Conservation (phyloP, 2,797 vertebrate species). For the Falco columbarius region DNA sequence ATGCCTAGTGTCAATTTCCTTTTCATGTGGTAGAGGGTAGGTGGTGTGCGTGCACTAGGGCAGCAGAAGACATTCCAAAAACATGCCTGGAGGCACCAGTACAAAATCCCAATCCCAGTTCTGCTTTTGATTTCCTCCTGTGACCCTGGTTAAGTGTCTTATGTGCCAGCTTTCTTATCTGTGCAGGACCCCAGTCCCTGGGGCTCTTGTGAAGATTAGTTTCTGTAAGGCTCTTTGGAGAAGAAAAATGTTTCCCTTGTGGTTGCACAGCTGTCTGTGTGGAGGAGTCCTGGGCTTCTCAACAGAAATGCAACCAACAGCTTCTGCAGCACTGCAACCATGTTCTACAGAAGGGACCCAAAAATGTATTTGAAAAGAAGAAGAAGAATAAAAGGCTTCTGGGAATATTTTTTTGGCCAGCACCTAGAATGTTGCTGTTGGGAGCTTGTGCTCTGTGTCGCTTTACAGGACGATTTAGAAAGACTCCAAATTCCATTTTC, state of each 20-base stretch:
- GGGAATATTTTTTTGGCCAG: not conserved
- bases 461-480: not conserved
- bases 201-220: not conserved
- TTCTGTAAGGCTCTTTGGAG: constrained; percentile 5
- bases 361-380: not conserved
- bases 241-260: constrained; percentile 22
- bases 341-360: not conserved
- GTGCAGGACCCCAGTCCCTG: not conserved
- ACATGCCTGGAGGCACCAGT: not conserved
- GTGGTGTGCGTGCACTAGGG: fast-evolving
- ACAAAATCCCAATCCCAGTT: not conserved
- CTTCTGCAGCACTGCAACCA: not conserved
- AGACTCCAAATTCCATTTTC: not conserved
- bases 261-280: not conserved
- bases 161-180: not conserved
- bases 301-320: not conserved
- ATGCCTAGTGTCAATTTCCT: not conserved
- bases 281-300: not conserved
- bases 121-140: constrained; percentile 6
- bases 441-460: not conserved
- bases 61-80: not conserved
- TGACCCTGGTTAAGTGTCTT: not conserved
- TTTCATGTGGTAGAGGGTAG: not conserved
- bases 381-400: not conserved
- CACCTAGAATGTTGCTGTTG: not conserved